A percentile compares a stretch with the other conserved stretches of the same genome.
Evolutionary conservation across 1,140 invertebrate species (phyloP).

Genomic region (Tetramorium parvispinum): DNA sequence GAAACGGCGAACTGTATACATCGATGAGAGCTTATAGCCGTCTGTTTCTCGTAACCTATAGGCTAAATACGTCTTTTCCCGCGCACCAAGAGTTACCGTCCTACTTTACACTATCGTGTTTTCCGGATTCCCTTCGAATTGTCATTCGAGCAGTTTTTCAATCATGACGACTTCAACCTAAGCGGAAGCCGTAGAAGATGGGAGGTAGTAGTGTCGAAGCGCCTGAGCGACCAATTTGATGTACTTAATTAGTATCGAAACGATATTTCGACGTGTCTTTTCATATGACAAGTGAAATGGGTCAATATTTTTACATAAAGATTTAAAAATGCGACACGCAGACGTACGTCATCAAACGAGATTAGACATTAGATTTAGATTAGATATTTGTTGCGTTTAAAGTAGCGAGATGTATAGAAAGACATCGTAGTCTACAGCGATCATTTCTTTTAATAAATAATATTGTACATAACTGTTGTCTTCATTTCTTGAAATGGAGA

Average conservation of each 20-base stretch:
- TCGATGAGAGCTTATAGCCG: slow-evolving; percentile 37
- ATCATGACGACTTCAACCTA: background rate
- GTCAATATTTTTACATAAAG: background rate
- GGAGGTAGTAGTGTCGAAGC: background rate
- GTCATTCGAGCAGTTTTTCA: background rate
- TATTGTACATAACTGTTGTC: background rate
- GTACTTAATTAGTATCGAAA: background rate
- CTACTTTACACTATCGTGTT: slow-evolving; percentile 54
- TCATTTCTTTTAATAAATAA: background rate
- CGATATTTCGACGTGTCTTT: slow-evolving; percentile 10
- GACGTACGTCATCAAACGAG: background rate
- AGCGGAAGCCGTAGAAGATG: background rate
- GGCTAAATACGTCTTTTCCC: slow-evolving; percentile 63
- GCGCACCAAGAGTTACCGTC: slow-evolving; percentile 42
- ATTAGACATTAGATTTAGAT: slow-evolving; percentile 13
- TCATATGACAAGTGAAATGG: background rate
- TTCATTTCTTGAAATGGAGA: background rate
- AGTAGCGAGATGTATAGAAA: background rate
- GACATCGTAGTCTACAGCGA: background rate
- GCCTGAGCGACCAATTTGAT: background rate
- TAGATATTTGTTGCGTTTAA: slow-evolving; percentile 12
- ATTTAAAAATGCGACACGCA: background rate
- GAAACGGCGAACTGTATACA: slow-evolving; percentile 52
- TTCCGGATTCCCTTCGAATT: background rate
- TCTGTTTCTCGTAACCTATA: slow-evolving; percentile 48